Evolutionary conservation across 2,888 invertebrate species (phyloP).

Genomic region (Clunio marinus): DNA sequence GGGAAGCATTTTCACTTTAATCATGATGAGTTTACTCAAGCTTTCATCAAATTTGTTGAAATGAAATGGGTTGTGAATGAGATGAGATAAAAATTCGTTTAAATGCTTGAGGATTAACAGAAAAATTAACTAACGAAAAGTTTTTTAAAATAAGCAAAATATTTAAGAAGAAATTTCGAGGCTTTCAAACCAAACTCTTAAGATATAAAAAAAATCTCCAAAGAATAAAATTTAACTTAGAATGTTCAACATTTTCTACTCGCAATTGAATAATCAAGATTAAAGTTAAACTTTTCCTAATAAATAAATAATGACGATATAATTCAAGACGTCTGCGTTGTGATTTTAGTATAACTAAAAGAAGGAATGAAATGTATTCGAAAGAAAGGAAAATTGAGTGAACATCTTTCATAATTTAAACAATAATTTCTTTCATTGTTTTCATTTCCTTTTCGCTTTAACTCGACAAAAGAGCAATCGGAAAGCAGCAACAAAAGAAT

Average conservation of each 20-base stretch:
- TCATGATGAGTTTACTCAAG: not conserved
- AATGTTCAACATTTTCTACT: no score
- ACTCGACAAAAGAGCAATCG: conserved; percentile 9
- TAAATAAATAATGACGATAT: conserved; percentile 6
- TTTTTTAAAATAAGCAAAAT: no score
- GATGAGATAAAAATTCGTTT: not conserved
- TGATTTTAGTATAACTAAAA: not conserved
- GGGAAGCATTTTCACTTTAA: not conserved
- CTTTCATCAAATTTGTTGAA: not conserved
- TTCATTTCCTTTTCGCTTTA: conserved; percentile 22
- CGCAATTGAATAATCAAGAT: no score
- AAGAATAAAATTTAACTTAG: no score
- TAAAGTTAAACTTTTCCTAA: no score
- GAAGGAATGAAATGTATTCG: not conserved
- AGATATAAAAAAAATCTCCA: no score
- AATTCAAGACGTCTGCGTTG: not conserved
- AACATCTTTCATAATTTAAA: conserved; percentile 24
- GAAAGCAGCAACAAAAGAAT: not conserved
- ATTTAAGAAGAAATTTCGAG: no score
- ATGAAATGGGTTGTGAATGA: not conserved
- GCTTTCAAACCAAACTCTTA: no score
- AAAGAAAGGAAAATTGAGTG: conserved; percentile 6
- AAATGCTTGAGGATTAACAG: no score
- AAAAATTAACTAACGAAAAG: no score
- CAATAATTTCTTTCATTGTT: conserved; percentile 13